A percentile compares a stretch with the other conserved stretches of the same genome.
Conservation (phyloP, 2,888 invertebrate genomes). For the Philonicus albiceps region DNA sequence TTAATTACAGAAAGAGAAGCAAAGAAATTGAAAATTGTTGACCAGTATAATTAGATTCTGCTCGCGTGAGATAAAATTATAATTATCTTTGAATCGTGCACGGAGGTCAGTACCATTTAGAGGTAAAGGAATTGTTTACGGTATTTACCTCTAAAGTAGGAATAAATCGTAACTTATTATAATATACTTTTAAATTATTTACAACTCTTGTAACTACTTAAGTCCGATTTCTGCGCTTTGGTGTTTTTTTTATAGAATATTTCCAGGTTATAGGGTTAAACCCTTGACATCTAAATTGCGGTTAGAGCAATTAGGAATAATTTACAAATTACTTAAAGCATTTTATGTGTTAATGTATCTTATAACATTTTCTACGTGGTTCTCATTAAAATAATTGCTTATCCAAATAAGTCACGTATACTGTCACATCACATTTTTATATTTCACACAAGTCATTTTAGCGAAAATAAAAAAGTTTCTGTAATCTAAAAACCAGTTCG, state of each 20-base stretch:
- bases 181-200: background rate
- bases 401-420: background rate
- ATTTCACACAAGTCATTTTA: background rate
- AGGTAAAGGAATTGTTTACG: background rate
- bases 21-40: background rate
- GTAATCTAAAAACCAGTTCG: background rate
- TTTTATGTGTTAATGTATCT: background rate
- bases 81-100: background rate
- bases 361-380: background rate
- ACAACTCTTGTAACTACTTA: background rate
- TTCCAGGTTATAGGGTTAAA: background rate
- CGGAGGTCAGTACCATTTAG: background rate
- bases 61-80: background rate
- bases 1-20: background rate
- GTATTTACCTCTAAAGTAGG: background rate
- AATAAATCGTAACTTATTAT: background rate
- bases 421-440: background rate
- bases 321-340: background rate
- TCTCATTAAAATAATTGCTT: background rate
- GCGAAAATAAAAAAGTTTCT: background rate
- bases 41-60: background rate
- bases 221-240: background rate
- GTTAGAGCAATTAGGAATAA: background rate
- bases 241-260: background rate
- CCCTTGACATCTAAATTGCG: background rate